Percentiles rank a stretch among this genome's conserved stretches.
Conservation (phyloP, 2,888 invertebrate genomes). For the Notocelia uddmanniana region DNA sequence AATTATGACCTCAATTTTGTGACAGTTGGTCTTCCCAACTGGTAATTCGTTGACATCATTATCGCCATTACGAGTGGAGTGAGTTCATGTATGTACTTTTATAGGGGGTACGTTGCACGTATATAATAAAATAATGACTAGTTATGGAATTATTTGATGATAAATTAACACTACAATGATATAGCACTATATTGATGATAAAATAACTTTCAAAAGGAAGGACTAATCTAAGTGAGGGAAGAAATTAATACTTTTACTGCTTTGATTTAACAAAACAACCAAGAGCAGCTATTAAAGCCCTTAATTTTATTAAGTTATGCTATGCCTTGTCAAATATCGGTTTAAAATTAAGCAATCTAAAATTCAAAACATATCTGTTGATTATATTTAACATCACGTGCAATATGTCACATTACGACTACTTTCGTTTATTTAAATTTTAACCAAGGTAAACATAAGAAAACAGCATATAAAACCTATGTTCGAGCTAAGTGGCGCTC, state of each 20-base stretch:
- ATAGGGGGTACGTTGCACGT: neutral
- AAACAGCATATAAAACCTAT: constrained; percentile 52
- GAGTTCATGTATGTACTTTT: neutral
- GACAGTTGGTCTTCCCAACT: constrained; percentile 23
- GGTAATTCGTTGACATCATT: neutral
- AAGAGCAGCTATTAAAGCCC: too few relatives aligned
- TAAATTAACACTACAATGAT: neutral
- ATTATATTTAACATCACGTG: neutral
- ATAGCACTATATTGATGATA: too few relatives aligned
- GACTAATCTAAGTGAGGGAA: neutral
- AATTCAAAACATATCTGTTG: neutral
- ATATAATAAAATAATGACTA: neutral
- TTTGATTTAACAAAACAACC: too few relatives aligned
- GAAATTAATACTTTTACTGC: neutral
- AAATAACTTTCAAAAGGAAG: neutral
- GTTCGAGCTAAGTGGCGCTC: constrained; percentile 78
- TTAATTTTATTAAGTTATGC: too few relatives aligned
- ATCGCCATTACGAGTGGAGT: neutral
- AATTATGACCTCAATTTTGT: constrained; percentile 35
- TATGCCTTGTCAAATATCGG: neutral
- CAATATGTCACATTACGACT: neutral
- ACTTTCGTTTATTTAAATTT: neutral
- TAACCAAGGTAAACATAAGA: constrained; percentile 19
- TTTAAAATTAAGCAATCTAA: too few relatives aligned
- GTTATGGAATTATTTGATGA: neutral